These are phyloP conservation scores for Papilio protenor DNA, from an alignment of 2,888 invertebrate genomes.

Conservation along the genomic window DNA sequence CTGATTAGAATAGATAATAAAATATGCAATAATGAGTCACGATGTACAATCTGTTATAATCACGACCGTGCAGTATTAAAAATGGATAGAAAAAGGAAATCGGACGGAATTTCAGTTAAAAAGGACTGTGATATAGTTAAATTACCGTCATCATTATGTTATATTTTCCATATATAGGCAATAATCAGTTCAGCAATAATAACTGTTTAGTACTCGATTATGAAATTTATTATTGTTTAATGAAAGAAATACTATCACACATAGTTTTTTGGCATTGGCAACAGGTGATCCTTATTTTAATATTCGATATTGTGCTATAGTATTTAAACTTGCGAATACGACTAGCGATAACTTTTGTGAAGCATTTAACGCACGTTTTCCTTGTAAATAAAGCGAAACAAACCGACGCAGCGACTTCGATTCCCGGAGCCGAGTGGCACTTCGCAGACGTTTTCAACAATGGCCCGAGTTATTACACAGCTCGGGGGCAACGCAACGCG, in stretches of 20 bases:
- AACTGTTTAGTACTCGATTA: too few species aligned
- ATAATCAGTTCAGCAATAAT: too few species aligned
- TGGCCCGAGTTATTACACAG: constrained; percentile 20
- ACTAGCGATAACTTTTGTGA: neutral
- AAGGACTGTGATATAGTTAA: too few species aligned
- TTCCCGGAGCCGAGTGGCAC: constrained; percentile 12
- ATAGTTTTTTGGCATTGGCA: too few species aligned
- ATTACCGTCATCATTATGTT: too few species aligned
- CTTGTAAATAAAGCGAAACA: constrained; percentile 13
- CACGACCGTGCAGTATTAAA: too few species aligned
- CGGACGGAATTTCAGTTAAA: too few species aligned
- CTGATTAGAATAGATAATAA: constrained; percentile 7
- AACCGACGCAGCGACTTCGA: neutral
- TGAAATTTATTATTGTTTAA: too few species aligned
- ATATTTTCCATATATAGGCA: too few species aligned
- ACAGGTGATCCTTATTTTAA: neutral
- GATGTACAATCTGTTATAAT: neutral
- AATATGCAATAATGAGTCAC: constrained; percentile 17
- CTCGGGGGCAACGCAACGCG: constrained; percentile 9
- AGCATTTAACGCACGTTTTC: constrained; percentile 2
- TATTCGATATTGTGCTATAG: neutral
- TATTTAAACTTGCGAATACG: neutral
- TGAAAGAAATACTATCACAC: too few species aligned
- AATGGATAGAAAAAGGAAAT: too few species aligned
- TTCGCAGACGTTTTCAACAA: constrained; percentile 21